Conservation (phyloP, 2,888 invertebrate species). For the Sarcophaga caerulescens region DNA sequence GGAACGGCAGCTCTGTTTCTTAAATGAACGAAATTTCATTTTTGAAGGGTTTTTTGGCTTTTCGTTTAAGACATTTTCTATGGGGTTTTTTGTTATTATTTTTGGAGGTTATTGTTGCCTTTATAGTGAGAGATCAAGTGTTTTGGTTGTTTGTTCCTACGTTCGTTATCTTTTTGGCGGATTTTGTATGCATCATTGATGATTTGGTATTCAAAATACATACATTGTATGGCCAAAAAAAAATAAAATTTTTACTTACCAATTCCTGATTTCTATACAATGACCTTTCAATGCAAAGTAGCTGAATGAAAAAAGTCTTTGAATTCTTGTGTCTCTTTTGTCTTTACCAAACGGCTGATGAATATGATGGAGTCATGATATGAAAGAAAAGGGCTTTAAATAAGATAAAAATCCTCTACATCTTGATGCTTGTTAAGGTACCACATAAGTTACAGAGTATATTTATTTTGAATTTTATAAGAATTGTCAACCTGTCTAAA, state of each 20-base stretch:
- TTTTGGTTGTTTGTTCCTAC: constrained; percentile 15
- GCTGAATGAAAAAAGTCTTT: constrained; percentile 54
- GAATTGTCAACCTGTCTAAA: constrained; percentile 66
- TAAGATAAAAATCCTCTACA: constrained; percentile 53
- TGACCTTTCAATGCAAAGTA: constrained; percentile 79
- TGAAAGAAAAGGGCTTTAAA: constrained; percentile 54
- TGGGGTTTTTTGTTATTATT: constrained; percentile 1
- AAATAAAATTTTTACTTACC: background rate
- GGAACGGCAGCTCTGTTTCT: background rate
- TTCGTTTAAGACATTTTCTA: background rate
- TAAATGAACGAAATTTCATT: background rate
- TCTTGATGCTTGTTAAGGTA: constrained; percentile 63
- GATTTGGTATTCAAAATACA: constrained; percentile 68
- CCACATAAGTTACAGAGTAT: background rate
- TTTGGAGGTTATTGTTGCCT: background rate
- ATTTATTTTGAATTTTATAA: constrained; percentile 11
- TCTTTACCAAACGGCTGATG: constrained; percentile 48
- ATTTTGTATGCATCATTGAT: constrained; percentile 65
- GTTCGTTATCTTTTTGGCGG: constrained; percentile 61
- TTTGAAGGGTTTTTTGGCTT: background rate
- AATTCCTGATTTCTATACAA: constrained; percentile 63
- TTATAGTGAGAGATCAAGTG: constrained; percentile 56
- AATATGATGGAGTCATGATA: constrained; percentile 67
- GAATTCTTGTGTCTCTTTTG: constrained; percentile 12
- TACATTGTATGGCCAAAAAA: constrained; percentile 34